Conservation (phyloP, 1,140 invertebrate genomes). For the Drosophila parabipectinata region DNA sequence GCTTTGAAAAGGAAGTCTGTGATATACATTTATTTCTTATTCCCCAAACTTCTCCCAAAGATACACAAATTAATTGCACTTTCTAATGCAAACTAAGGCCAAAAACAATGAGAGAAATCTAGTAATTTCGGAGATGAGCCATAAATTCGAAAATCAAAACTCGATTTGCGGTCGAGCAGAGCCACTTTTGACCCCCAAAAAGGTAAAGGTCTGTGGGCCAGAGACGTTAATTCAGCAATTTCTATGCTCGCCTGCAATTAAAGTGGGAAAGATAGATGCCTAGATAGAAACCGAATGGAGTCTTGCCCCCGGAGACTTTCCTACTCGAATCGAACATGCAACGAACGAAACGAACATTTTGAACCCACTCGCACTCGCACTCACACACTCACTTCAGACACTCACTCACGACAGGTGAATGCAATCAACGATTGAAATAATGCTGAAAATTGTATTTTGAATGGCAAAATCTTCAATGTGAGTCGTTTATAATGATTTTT, state of each 20-base stretch:
- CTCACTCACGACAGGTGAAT: constrained; percentile 56
- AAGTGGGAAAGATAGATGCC: constrained; percentile 16
- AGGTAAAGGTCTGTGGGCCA: constrained; percentile 54
- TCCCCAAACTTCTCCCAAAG: not conserved
- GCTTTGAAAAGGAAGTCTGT: not conserved
- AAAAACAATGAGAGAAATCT: constrained; percentile 59
- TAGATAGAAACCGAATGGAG: not conserved
- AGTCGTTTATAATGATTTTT: not conserved
- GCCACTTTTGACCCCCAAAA: constrained; percentile 40
- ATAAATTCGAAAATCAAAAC: constrained; percentile 46
- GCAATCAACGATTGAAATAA: constrained; percentile 57
- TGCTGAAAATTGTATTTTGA: constrained; percentile 49
- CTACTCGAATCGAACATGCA: constrained; percentile 36
- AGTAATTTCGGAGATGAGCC: constrained; percentile 48
- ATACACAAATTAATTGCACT: constrained; percentile 60
- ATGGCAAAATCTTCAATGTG: constrained; percentile 44
- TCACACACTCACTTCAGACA: constrained; percentile 38
- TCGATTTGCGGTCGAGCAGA: constrained; percentile 36
- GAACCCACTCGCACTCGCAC: constrained; percentile 30
- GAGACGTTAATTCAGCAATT: constrained; percentile 46
- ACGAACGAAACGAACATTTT: constrained; percentile 21
- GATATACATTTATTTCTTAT: not conserved
- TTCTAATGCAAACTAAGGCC: constrained; percentile 39
- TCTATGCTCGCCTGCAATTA: constrained; percentile 55
- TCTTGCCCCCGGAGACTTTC: constrained; percentile 29